Evolutionary conservation across 2,113 vertebrate species (phyloP).

Genomic region (Pao palembangensis): DNA sequence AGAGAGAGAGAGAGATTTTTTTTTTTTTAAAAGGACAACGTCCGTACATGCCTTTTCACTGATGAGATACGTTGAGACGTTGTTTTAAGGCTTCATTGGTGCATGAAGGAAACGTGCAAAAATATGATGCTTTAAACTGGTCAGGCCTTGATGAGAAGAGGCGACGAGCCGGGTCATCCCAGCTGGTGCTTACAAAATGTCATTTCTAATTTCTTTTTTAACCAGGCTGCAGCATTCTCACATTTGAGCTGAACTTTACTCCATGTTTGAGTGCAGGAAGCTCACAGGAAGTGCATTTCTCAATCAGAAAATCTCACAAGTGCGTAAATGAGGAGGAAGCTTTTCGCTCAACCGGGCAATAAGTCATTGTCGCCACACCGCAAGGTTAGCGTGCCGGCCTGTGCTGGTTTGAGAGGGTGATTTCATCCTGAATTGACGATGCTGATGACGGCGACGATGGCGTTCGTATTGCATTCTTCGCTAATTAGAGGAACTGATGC

Average conservation of each 20-base stretch:
- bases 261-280: conserved; percentile 42
- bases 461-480: neutral
- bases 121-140: no score
- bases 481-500: neutral
- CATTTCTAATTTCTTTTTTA: neutral
- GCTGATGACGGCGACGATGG: neutral
- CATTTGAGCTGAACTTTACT: neutral
- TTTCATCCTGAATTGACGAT: conserved; percentile 1
- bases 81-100: neutral
- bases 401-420: conserved; percentile 1
- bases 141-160: no score
- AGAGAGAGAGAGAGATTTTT: conserved; percentile 23
- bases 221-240: neutral
- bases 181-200: no score
- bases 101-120: no score
- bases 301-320: conserved; percentile 61
- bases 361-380: conserved; percentile 4
- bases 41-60: conserved; percentile 21
- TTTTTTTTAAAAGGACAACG: conserved; percentile 25
- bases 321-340: conserved; percentile 30
- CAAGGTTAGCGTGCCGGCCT: neutral
- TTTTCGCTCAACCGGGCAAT: conserved; percentile 4
- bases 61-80: conserved; percentile 16
- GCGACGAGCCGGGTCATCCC: no score
- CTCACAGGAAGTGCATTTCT: conserved; percentile 63